phyloP scores from a whole-genome alignment of 2,888 invertebrate genomes.

The Cephus pygmeus region DNA sequence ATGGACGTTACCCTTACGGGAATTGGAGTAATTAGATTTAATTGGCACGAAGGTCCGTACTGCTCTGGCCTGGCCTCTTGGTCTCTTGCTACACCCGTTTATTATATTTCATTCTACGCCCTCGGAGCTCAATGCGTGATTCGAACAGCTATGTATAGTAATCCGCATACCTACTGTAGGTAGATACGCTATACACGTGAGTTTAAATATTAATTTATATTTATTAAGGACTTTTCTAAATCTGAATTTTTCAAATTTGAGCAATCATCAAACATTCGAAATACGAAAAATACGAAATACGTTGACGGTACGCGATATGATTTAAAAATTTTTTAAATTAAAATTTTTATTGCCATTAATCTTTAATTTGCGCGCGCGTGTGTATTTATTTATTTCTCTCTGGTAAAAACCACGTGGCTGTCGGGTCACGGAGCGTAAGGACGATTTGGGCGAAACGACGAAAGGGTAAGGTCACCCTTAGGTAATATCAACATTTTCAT shows the following conservation, averaged over 20 bases:
- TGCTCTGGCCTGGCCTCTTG: not conserved
- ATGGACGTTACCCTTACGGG: conserved; percentile 58
- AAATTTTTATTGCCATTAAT: not conserved
- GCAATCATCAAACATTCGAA: not conserved
- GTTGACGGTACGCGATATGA: not conserved
- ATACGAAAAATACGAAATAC: too few relatives aligned
- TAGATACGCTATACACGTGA: not conserved
- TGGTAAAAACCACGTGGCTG: not conserved
- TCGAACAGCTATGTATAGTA: not conserved
- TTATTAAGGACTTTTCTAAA: too few relatives aligned
- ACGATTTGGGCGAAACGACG: not conserved
- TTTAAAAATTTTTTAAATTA: not conserved
- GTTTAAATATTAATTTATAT: not conserved
- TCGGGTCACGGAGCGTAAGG: not conserved
- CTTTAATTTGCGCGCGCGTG: not conserved
- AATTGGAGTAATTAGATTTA: conserved; percentile 61
- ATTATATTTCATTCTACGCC: not conserved
- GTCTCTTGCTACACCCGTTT: not conserved
- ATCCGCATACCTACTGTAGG: not conserved
- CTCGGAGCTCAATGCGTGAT: not conserved
- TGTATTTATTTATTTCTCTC: not conserved
- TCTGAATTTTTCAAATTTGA: not conserved
- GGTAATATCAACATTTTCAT: not conserved
- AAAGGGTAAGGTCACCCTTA: not conserved
- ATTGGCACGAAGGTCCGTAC: conserved; percentile 45